These are phyloP conservation scores for Achlya flavicornis DNA, from an alignment of 2,888 invertebrate genomes.

Conservation along the genomic window DNA sequence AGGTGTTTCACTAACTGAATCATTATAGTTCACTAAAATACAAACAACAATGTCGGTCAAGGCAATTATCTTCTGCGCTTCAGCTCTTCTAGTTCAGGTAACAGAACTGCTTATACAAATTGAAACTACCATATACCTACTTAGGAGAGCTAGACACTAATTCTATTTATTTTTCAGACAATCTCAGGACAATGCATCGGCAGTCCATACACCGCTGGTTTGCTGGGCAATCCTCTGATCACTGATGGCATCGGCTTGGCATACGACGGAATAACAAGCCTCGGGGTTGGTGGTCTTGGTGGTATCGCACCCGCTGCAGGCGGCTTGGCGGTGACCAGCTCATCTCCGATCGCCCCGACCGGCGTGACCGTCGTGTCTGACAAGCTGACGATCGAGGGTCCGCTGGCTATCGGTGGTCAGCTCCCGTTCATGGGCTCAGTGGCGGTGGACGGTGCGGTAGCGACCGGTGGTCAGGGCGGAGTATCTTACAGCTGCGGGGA, in stretches of 20 bases:
- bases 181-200: background rate
- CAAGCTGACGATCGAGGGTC: conserved; percentile 21
- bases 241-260: conserved; percentile 16
- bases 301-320: conserved; percentile 20
- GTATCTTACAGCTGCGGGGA: conserved; percentile 39
- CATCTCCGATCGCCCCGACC: conserved; percentile 33
- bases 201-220: conserved; percentile 12
- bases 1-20: background rate
- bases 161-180: background rate
- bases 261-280: conserved; percentile 10
- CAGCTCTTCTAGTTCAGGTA: conserved; percentile 26
- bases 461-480: conserved; percentile 31
- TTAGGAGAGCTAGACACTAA: background rate
- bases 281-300: conserved; percentile 12
- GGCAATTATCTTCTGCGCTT: conserved; percentile 23
- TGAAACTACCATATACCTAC: too few relatives aligned
- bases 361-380: conserved; percentile 37
- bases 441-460: conserved; percentile 41
- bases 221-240: background rate
- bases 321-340: conserved; percentile 28
- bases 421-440: conserved; percentile 42
- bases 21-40: conserved; percentile 11
- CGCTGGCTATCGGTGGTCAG: conserved; percentile 9
- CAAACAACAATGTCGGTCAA: conserved; percentile 21
- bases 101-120: background rate